Percentiles rank a stretch among this genome's conserved stretches.
phyloP scores from a whole-genome alignment of 2,113 vertebrate species.

The Pachycephala philippinensis region DNA sequence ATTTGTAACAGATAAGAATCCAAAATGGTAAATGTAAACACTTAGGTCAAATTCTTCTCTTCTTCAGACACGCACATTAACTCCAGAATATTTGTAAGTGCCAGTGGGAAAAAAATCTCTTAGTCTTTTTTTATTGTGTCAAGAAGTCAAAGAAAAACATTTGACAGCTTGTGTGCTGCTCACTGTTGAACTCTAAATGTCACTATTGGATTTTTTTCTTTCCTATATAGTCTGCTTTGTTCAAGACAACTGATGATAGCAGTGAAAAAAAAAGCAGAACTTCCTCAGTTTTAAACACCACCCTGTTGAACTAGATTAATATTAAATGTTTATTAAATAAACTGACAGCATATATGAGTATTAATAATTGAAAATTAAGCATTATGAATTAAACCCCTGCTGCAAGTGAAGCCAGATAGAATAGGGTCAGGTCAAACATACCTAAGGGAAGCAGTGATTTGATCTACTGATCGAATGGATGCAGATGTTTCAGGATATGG shows the following conservation, averaged over 20 bases:
- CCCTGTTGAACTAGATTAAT: neutral
- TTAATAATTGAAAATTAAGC: conserved; percentile 9
- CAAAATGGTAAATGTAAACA: neutral
- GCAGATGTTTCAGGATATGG: conserved; percentile 44
- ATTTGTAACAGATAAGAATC: neutral
- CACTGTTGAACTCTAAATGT: neutral
- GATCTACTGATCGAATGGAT: neutral
- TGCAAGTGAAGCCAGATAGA: neutral
- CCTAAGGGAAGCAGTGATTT: conserved; percentile 6
- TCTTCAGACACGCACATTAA: neutral
- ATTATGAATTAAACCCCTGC: neutral
- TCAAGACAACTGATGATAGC: neutral
- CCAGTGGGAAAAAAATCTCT: neutral
- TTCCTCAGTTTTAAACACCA: neutral
- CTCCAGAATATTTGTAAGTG: neutral
- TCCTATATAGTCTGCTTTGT: neutral
- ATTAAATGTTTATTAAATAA: conserved; percentile 19
- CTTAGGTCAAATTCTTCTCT: neutral
- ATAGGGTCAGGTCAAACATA: neutral
- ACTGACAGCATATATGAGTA: neutral
- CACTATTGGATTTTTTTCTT: neutral
- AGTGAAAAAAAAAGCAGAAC: neutral
- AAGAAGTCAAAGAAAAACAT: neutral
- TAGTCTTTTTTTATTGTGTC: neutral
- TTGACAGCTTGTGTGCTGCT: neutral